Base-by-base conservation (phyloP, 2,888 invertebrate genomes). In the Caenorhabditis sinica region DNA sequence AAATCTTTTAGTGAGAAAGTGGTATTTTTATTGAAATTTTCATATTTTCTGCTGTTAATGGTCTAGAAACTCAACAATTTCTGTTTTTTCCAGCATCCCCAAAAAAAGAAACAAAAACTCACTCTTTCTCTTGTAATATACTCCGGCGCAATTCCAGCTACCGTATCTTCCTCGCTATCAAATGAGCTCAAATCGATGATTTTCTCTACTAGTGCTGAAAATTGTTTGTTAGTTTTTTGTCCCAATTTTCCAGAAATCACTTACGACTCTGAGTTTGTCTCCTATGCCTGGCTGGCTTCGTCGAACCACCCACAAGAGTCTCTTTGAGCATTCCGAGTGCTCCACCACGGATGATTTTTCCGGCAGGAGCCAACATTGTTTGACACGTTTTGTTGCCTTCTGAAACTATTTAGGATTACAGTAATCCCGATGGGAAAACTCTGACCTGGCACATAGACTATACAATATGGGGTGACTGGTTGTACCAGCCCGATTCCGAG, bases 401-500 rank as follows among this genome's bases (percentile, higher is more conserved):
- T 86, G 66, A 30, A 83, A 33, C 2, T 33, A n/a, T 36, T 65
- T 56, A 5, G 63, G 36, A 15, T 63, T 43, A 63, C 63, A 9
- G 63, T 43, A 43, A n/a, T n/a, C n/a, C n/a, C n/a, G 15, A 9
- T 30, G 3, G 17, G 4, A 5, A 30, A n/a, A 33, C 4, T 30
- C 72, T 43, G 4, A 87, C 89, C 86, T 82, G 88, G 87, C 23
- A 87, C 82, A 65, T 85, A 83, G 15, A 86, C 87, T 53, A 90
- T 86, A 76, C 91, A 91, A 65, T 84, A 92, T 17, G 96, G 96
- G 0, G 97, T 96, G 53, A 96, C 96, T 0, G 98, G 98, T 93
- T 97, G 96, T 89, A 98, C 96, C 94, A 97, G 97, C 84, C 97
- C 97, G 90, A 99, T 94, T 0, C 97, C 97, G 90, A 98, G 95